Evolutionary conservation across 1,140 invertebrate genomes (phyloP), one percentile per base, ranked within the genome.

Genomic region (Anoplolepis gracilipes): DNA sequence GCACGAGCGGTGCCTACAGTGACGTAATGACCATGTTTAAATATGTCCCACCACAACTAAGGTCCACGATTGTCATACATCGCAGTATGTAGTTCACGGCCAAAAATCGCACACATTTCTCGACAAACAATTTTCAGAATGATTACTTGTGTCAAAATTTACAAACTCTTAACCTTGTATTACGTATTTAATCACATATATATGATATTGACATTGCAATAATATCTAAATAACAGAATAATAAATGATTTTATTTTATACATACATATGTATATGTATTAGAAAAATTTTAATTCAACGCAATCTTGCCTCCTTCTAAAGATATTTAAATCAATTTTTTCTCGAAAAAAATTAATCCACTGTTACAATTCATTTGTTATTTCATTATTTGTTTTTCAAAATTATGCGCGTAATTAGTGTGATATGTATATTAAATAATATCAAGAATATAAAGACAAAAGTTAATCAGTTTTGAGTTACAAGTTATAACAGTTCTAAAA

Each of bases 61-160:
- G 25, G 13, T 53, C 25, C 22, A 28, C 0, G 22, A 33, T 2
- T 19, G 42, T 25, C 22, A 49, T 3, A n/a, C 13, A 33, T 64
- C 3, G 30, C n/a, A 16, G 10, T n/a, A 67, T 49, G 39, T 33
- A 33, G n/a, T 49, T 67, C 16, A 39, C 13, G 30, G 30, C 2
- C 42, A 30, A 65, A 79, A 69, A 70, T 70, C 16, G 13, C 4
- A 7, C 30, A 22, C n/a, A 77, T 30, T 49, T 78, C 67, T 5
- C 4, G 4, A 16, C 19, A 70, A 8, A 4, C 25, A 25, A 10
- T 53, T 72, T 72, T 72, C 19, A 72, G 19, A 6, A 30, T 8
- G 10, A 22, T 3, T 16, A 30, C n/a, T 53, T 30, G 30, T n/a
- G 30, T 55, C 30, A 55, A 13, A n/a, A 5, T 53, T 36, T 55